Evolutionary conservation across 2,797 vertebrate genomes (phyloP).

Genomic region (Ceyx erithaca): DNA sequence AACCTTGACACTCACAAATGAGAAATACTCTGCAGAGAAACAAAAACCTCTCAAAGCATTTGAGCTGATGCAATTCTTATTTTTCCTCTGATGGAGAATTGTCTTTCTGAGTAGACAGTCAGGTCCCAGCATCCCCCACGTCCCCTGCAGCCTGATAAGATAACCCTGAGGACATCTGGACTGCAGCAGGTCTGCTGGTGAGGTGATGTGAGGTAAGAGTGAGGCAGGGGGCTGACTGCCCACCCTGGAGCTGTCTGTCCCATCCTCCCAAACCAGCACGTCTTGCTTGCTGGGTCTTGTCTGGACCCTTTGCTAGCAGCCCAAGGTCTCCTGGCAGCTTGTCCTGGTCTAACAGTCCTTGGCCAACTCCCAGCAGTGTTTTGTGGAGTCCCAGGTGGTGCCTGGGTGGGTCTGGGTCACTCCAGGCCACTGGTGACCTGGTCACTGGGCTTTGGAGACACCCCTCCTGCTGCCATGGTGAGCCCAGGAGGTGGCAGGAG

Average conservation of each 20-base stretch:
- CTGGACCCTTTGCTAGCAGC: too few species aligned
- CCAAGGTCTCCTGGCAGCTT: neutral
- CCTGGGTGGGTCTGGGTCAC: rapidly evolving
- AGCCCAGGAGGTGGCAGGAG: rapidly evolving
- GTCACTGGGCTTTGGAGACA: neutral
- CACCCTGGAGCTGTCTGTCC: neutral
- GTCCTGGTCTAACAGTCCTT: neutral
- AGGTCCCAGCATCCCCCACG: neutral
- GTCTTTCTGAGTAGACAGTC: neutral
- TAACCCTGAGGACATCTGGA: neutral
- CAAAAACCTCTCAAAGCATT: neutral
- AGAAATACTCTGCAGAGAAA: neutral
- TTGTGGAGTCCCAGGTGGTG: rapidly evolving
- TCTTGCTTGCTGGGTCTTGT: too few species aligned
- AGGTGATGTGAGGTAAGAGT: rapidly evolving
- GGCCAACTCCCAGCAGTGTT: rapidly evolving
- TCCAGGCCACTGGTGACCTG: neutral
- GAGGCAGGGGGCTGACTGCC: neutral
- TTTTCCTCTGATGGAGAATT: neutral
- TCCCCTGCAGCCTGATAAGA: neutral
- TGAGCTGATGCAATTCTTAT: neutral
- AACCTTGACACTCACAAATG: neutral
- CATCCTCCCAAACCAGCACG: rapidly evolving
- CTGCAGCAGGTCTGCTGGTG: neutral
- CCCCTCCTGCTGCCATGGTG: rapidly evolving